phyloP scores from a whole-genome alignment of 2,888 invertebrate genomes.

The Heteropelma amictum region DNA sequence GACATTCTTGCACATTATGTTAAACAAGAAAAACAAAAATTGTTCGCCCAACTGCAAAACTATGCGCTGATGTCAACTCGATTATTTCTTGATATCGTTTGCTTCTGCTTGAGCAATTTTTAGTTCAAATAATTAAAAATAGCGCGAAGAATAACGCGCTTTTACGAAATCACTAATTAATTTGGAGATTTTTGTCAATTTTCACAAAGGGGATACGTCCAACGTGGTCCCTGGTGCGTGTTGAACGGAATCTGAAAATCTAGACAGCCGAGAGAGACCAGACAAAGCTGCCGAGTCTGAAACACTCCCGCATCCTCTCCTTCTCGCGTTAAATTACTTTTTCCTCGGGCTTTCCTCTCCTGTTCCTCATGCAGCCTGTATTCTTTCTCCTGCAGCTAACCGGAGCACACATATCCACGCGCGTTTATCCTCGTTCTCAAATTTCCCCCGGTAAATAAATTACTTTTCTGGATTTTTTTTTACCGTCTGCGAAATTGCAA shows the following conservation, averaged over 20 bases:
- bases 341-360: conserved; percentile 76
- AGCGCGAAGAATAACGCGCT: background rate
- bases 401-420: conserved; percentile 40
- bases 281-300: conserved; percentile 62
- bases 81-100: background rate
- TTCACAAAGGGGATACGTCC: background rate
- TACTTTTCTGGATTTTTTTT: conserved; percentile 75
- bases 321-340: conserved; percentile 77
- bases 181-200: background rate
- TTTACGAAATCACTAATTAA: no score
- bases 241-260: no score
- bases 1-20: background rate
- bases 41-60: background rate
- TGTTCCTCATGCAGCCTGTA: conserved; percentile 63
- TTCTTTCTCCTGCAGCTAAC: conserved; percentile 43
- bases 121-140: no score
- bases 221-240: no score
- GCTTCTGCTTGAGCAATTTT: no score
- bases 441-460: conserved; percentile 74
- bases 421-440: conserved; percentile 75
- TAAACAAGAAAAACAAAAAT: background rate
- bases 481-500: conserved; percentile 75
- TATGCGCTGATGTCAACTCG: background rate
- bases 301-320: conserved; percentile 26
- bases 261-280: background rate